Evolutionary conservation across 2,113 vertebrate species (phyloP), one percentile per base, ranked within the genome.

Genomic region (Nanger granti): DNA sequence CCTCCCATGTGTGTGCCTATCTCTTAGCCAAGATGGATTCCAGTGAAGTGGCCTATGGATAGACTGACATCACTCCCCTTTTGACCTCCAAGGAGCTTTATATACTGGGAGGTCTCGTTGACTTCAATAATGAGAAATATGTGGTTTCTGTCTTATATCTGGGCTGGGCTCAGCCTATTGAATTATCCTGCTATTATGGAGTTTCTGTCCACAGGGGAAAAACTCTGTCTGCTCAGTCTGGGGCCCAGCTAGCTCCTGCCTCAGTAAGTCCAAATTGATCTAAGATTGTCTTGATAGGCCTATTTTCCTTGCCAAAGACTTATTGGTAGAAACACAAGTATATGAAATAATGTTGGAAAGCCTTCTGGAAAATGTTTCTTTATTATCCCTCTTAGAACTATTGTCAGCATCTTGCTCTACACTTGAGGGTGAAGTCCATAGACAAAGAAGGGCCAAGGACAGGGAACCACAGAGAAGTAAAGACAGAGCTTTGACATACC

Each of bases 281-380:
- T 94, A 54, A 94, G 9, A 54, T 54, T 87, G 41, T 83, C 41
- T 79, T 59, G 28, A 13, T 59, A 94, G 54, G 92, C 26, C 3
- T 26, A 44, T 49, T 88, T 28, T 95, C 52, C 22, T 97, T 84
- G 49, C 4, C 49, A 62, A 88, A 89, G 31, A 93, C 79, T 87
- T n/a, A 47, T 94, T 76, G 18, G 10, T 89, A 83, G 96, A 86
- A 89, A 17, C 31, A 86, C 52, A 80, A 93, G 29, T 64, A 59
- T 52, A 86, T 17, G 49, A 88, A 54, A 49, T 52, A 93, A 44
- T 93, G 87, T 24, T 84, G 60, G 31, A 91, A 96, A 85, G 10
- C 15, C 29, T 97, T 96, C 76, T 86, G 24, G 47, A 52, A 80
- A 97, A 64, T 47, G 20, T 69, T 93, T 85, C 84, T 89, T 83